Evolutionary conservation across 2,888 invertebrate species (phyloP).

Genomic region (Pollenia labialis): DNA sequence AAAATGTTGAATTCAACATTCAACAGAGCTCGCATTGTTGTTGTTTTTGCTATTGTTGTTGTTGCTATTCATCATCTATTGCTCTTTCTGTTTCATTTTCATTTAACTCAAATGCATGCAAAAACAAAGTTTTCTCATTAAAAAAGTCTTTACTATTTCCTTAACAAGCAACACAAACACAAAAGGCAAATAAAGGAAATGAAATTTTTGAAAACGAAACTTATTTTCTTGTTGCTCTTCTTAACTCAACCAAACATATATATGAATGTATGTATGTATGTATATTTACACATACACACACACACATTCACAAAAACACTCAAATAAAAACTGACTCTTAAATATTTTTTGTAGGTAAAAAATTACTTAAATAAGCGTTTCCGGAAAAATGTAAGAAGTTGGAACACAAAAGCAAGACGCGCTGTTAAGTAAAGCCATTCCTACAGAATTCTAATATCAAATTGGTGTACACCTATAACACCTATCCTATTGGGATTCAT

Average conservation of each 20-base stretch:
- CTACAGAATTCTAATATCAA: constrained; percentile 10
- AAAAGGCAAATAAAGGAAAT: constrained; percentile 63
- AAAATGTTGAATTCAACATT: constrained; percentile 47
- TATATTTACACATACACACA: background rate
- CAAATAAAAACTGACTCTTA: background rate
- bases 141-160: constrained; percentile 69
- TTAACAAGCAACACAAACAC: constrained; percentile 61
- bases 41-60: constrained; percentile 22
- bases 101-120: constrained; percentile 37
- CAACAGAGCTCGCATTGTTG: constrained; percentile 23
- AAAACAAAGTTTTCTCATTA: constrained; percentile 71
- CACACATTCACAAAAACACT: background rate
- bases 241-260: background rate
- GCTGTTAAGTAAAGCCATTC: constrained; percentile 1
- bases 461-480: background rate
- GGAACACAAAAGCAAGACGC: background rate
- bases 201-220: constrained; percentile 65
- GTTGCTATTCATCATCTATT: constrained; percentile 9
- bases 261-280: background rate
- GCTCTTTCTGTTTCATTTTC: constrained; percentile 7
- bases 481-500: background rate
- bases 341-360: background rate
- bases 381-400: background rate
- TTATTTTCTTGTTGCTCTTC: constrained; percentile 39
- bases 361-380: constrained; percentile 2